Evolutionary conservation across 1,140 invertebrate genomes (phyloP), one percentile per base, ranked within the genome.

Genomic region (Drosophila sulfurigaster): DNA sequence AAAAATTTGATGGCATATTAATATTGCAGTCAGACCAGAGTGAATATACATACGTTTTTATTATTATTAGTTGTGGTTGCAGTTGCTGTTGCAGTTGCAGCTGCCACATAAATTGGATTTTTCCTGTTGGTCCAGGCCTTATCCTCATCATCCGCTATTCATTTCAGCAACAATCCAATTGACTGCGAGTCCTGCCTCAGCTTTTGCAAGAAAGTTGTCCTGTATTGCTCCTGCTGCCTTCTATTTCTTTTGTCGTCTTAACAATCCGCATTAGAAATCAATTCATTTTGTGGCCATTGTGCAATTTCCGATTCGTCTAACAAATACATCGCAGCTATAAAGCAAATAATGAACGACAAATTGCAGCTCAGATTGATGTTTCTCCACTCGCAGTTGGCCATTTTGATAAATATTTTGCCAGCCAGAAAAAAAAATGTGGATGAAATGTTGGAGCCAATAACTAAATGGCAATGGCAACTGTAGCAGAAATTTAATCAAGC

Each of bases 281-380:
- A 88, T 88, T 88, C 83, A 87, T 87, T 87, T 88, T 69, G 66
- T 72, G 77, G 66, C 81, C 65, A 85, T 88, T 88, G 85, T 88
- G 72, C 75, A 88, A 88, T 88, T 88, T 88, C 85, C 85, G 80
- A 51, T 70, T 67, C 64, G 51, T 73, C 62, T 64, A 45, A 57
- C 57, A 64, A 75, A 75, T 58, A 63, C 46, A 56, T 13, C 38
- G 13, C 30, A 57, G 52, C 76, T 49, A 56, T 38, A 56, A 62
- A 70, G 59, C 41, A 65, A 76, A 73, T 76, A 83, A 66, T 64
- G 11, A 63, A 63, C 68, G 75, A 88, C 81, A 88, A 89, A 88
- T 87, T 89, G 85, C 52, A 68, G 63, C 49, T 45, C 51, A 78
- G 79, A 89, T 88, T 71, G 77, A 83, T 57, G 46, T 48, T 54